These are phyloP conservation scores for Lophotis ruficrista DNA, from an alignment of 2,113 vertebrate species.

Conservation along the genomic window DNA sequence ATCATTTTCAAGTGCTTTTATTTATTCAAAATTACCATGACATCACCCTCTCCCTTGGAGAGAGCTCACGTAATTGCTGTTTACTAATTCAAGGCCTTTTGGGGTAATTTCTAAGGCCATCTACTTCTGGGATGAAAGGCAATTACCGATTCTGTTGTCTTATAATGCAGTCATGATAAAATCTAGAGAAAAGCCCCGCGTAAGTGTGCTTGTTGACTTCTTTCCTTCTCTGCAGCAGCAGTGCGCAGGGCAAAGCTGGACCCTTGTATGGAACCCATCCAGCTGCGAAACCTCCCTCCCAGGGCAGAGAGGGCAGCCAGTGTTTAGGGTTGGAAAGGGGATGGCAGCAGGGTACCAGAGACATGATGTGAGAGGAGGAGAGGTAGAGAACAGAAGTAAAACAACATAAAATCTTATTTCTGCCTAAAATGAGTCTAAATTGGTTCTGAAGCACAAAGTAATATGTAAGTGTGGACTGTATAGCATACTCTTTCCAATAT, in stretches of 20 bases:
- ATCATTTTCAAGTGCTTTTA: conserved; percentile 36
- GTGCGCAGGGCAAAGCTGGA: background rate
- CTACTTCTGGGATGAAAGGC: background rate
- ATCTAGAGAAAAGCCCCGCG: background rate
- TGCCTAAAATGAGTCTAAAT: background rate
- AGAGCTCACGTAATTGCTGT: conserved; percentile 3
- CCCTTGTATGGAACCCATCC: rapidly evolving
- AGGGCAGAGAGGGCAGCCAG: background rate
- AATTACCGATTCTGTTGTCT: background rate
- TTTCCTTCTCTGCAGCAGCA: background rate
- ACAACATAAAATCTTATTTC: background rate
- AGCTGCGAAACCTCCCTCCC: background rate
- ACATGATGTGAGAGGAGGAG: background rate
- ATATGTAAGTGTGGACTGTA: background rate
- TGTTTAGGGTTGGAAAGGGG: background rate
- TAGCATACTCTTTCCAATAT: background rate
- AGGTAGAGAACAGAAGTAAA: background rate
- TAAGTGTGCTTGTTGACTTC: background rate
- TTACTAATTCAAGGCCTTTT: conserved; percentile 38
- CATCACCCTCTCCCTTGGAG: conserved; percentile 5
- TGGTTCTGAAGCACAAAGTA: background rate
- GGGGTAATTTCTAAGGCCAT: conserved; percentile 5
- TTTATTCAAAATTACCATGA: conserved; percentile 45
- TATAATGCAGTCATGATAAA: background rate
- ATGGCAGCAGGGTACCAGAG: background rate